A percentile compares a stretch with the other conserved stretches of the same genome.
phyloP scores from a whole-genome alignment of 1,140 invertebrate species.

The Ips typographus region DNA sequence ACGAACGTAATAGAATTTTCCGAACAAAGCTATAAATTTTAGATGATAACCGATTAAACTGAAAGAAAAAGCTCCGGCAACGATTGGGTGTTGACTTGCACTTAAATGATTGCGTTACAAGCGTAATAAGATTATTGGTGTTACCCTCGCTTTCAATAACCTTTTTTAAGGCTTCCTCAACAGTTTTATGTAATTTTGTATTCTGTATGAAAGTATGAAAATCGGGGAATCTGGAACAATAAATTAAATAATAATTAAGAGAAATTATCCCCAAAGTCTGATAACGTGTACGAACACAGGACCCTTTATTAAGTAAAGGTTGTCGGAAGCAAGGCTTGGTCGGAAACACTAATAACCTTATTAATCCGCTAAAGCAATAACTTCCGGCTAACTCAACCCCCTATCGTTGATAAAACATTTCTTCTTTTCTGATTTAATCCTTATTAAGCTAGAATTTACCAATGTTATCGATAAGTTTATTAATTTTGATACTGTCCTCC shows the following conservation, averaged over 20 bases:
- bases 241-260: constrained; percentile 5
- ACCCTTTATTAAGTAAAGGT: constrained; percentile 20
- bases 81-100: constrained; percentile 38
- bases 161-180: constrained; percentile 15
- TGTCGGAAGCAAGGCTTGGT: constrained; percentile 29
- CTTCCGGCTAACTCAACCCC: constrained; percentile 39
- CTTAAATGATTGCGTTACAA: constrained; percentile 41
- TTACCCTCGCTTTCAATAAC: constrained; percentile 29
- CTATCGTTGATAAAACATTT: constrained; percentile 30
- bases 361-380: constrained; percentile 40
- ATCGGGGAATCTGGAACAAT: not conserved
- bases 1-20: constrained; percentile 35
- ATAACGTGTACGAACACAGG: constrained; percentile 7
- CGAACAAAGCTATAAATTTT: constrained; percentile 35
- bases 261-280: constrained; percentile 14
- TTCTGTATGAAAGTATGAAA: too few species aligned
- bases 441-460: constrained; percentile 21
- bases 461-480: too few species aligned
- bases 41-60: constrained; percentile 40
- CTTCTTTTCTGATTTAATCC: constrained; percentile 32
- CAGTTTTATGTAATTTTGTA: not conserved
- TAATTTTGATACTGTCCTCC: too few species aligned
- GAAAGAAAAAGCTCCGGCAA: constrained; percentile 33
- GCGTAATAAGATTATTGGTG: constrained; percentile 42
- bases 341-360: constrained; percentile 39